Evolutionary conservation across 2,113 vertebrate species (phyloP).

Genomic region (Syrrhaptes paradoxus): DNA sequence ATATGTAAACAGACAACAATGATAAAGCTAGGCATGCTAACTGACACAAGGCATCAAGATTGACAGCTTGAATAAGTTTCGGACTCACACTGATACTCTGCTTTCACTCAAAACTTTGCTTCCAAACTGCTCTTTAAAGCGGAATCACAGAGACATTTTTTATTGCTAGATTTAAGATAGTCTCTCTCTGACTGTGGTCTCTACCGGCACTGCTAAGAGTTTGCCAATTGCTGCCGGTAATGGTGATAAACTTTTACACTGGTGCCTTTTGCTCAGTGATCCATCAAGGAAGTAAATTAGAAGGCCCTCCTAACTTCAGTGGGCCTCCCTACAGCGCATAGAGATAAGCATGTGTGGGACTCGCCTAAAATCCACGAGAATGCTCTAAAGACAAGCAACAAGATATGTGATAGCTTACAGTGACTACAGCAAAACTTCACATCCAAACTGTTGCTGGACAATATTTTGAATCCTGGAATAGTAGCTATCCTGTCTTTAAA

Average conservation of each 20-base stretch:
- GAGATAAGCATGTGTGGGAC: background rate
- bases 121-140: slow-evolving; percentile 30
- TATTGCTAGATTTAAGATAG: background rate
- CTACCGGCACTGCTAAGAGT: background rate
- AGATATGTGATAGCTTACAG: background rate
- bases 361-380: background rate
- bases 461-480: background rate
- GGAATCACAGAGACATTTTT: background rate
- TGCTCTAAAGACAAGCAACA: background rate
- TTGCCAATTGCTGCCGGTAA: background rate
- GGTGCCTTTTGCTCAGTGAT: background rate
- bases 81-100: slow-evolving; percentile 62
- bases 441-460: background rate
- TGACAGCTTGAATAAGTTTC: slow-evolving; percentile 72
- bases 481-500: background rate
- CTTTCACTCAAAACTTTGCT: slow-evolving; percentile 57
- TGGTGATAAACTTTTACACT: background rate
- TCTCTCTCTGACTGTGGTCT: background rate
- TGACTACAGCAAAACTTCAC: background rate
- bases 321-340: background rate
- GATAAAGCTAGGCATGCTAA: slow-evolving; percentile 25
- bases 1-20: slow-evolving; percentile 12
- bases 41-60: slow-evolving; percentile 49
- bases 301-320: background rate
- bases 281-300: background rate